phyloP scores from a whole-genome alignment of 92 coral and sea anemone genomes.

The Zoanthus sociatus region DNA sequence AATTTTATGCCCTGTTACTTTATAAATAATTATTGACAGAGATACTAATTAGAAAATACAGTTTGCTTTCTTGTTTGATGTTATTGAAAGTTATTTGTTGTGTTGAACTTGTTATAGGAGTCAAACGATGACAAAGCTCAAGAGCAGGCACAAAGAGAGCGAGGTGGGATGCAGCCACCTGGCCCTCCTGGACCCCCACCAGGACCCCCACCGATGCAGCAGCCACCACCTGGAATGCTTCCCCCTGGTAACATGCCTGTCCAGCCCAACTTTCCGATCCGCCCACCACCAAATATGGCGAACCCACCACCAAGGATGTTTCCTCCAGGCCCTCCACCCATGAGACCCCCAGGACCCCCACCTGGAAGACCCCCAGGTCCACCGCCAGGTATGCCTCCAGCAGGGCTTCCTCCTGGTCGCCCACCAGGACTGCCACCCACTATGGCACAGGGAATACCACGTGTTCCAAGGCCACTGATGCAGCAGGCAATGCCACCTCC shows the following conservation, averaged over 20 bases:
- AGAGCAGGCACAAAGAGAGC: slow-evolving; percentile 19
- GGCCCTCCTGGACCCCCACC: slow-evolving; percentile 89
- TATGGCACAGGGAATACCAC: slow-evolving; percentile 80
- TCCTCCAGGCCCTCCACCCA: slow-evolving; percentile 99
- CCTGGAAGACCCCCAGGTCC: slow-evolving; percentile 84
- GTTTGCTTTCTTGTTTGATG: too few relatives aligned
- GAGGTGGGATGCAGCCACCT: slow-evolving; percentile 54
- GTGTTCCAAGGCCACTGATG: slow-evolving; percentile 89
- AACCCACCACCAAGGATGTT: slow-evolving; percentile 86
- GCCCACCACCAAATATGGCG: slow-evolving; percentile 85
- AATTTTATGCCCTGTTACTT: too few relatives aligned
- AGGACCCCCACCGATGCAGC: slow-evolving; percentile 81
- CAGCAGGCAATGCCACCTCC: slow-evolving; percentile 89
- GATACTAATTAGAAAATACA: too few relatives aligned
- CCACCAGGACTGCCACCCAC: slow-evolving; percentile 92
- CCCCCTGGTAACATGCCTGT: slow-evolving; percentile 69
- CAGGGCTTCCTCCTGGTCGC: slow-evolving; percentile 92
- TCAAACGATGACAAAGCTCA: not conserved
- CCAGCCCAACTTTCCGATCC: slow-evolving; percentile 92
- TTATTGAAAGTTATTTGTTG: not conserved
- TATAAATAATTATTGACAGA: too few relatives aligned
- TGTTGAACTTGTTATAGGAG: slow-evolving; percentile 17
- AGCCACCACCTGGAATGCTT: slow-evolving; percentile 79
- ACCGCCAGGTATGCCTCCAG: slow-evolving; percentile 87
- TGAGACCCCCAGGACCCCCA: slow-evolving; percentile 75